Base-by-base conservation (phyloP, 2,888 invertebrate genomes). In the Smittia sp. region DNA sequence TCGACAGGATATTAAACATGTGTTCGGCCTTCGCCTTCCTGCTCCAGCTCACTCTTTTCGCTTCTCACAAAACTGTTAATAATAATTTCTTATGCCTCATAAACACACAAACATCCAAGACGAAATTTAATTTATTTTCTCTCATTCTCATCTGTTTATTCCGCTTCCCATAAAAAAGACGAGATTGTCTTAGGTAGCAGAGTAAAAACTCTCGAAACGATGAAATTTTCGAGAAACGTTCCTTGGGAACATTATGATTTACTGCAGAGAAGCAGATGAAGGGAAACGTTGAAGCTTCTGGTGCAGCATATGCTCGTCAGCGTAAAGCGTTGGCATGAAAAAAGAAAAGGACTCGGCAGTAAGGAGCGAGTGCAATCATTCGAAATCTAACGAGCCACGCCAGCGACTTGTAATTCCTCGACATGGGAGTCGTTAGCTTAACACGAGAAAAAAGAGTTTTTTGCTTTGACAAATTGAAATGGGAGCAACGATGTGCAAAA, bases 1-100 rank as follows among this genome's bases (percentile, higher is more conserved):
- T 58, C 58, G 22, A 67, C 67, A 67, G 67, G 67, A 67, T 67
- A 67, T 67, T 67, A 67, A 66, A 67, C 67, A 67, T 39, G 20
- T 67, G 67, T 41, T 66, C 1, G 54, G 18, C 15, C 9, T 32
- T 32, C 32, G 32, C 3, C n/a, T n/a, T n/a, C n/a, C n/a, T 38
- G 7, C 7, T 38, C 11, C 13, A 52, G 52, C 13, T 52, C 52
- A 13, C 15, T 52, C 13, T 52, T 7, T 7, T 18, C 15, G 11
- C 15, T 18, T 18, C 15, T 52, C 52, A 9, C 7, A 38, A 38
- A 38, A 38, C 38, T 58, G 58, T 58, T 58, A 20, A 58, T 58
- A 58, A 58, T 4, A 22, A 18, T 58, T 58, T 58, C 18, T 2
- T 46, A 15, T 15, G 11, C n/a, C 46, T 2, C 15, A 46, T 46